These are phyloP conservation scores for Opisthograptis luteolata DNA, from an alignment of 2,888 invertebrate species.

Conservation along the genomic window DNA sequence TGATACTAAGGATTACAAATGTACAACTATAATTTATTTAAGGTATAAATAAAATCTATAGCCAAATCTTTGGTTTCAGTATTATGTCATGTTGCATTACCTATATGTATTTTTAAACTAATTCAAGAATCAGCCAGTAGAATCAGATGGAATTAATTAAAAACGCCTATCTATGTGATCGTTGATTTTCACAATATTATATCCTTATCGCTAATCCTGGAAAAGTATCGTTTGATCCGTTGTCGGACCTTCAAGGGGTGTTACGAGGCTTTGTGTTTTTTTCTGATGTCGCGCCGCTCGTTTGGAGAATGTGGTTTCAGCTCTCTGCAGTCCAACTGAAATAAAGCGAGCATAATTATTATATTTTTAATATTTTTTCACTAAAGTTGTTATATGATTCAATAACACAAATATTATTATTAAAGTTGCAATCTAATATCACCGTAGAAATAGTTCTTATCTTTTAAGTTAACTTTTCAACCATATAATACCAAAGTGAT, in stretches of 20 bases:
- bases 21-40: no score
- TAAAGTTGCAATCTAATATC: no score
- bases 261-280: constrained; percentile 89
- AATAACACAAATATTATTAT: no score
- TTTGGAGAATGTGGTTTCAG: constrained; percentile 86
- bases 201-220: constrained; percentile 45
- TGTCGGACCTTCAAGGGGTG: constrained; percentile 52
- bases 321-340: constrained; percentile 88
- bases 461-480: no score
- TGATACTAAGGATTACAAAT: no score
- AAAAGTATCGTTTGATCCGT: constrained; percentile 52
- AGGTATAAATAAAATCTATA: no score
- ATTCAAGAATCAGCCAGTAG: constrained; percentile 4
- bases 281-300: constrained; percentile 85
- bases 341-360: background rate
- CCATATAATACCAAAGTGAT: no score
- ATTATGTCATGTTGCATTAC: background rate
- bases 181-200: constrained; percentile 22
- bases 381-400: no score
- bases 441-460: no score
- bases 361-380: background rate
- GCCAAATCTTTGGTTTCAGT: background rate
- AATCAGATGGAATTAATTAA: constrained; percentile 32
- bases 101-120: background rate
- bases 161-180: constrained; percentile 27